phyloP scores from a whole-genome alignment of 2,797 vertebrate species.

The Ibycter americanus region DNA sequence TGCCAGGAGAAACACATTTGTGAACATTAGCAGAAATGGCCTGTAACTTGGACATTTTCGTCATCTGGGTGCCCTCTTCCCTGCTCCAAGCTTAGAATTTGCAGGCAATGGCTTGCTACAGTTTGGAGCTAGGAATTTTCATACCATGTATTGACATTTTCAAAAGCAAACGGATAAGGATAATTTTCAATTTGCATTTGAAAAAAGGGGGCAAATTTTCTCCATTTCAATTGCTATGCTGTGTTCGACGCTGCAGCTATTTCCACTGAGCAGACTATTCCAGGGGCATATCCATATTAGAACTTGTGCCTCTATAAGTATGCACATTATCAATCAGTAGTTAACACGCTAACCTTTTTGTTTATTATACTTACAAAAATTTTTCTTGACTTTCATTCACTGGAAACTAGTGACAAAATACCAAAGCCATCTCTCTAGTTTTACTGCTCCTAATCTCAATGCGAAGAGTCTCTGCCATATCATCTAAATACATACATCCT shows the following conservation, averaged over 20 bases:
- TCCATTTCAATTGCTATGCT: background rate
- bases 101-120: background rate
- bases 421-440: background rate
- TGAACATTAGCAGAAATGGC: background rate
- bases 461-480: background rate
- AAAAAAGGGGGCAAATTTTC: background rate
- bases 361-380: background rate
- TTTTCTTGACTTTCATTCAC: background rate
- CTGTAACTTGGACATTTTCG: background rate
- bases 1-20: background rate
- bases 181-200: background rate
- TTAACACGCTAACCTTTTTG: background rate
- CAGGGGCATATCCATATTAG: background rate
- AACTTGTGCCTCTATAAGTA: background rate
- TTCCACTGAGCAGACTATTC: background rate
- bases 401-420: background rate
- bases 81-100: background rate
- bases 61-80: background rate
- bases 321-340: background rate
- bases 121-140: background rate
- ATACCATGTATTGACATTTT: background rate
- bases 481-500: background rate
- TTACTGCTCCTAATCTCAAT: background rate
- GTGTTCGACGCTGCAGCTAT: background rate
- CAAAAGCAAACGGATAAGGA: background rate